Evolutionary conservation across 1,140 invertebrate species (phyloP).

Genomic region (Brachionus paranguensis): DNA sequence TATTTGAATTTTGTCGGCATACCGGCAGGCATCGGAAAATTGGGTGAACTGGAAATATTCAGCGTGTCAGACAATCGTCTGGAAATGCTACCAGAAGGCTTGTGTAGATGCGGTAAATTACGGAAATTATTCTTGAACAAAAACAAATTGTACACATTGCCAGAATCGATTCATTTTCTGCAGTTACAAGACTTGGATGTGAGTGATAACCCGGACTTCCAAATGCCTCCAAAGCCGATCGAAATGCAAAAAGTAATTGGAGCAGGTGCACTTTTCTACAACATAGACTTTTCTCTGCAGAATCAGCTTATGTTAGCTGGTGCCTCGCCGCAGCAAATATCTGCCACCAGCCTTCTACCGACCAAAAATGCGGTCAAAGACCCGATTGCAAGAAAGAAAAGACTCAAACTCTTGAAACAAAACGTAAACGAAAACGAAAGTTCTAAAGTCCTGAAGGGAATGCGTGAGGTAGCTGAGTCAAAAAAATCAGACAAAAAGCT

Average conservation of each 20-base stretch:
- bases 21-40: slow-evolving; percentile 91
- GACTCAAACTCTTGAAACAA: slow-evolving; percentile 28
- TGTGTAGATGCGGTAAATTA: slow-evolving; percentile 88
- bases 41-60: slow-evolving; percentile 86
- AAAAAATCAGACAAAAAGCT: slow-evolving; percentile 59
- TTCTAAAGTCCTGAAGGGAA: slow-evolving; percentile 60
- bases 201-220: slow-evolving; percentile 84
- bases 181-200: slow-evolving; percentile 77
- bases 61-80: slow-evolving; percentile 90
- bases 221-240: slow-evolving; percentile 83
- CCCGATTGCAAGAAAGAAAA: slow-evolving; percentile 42
- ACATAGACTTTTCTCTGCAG: slow-evolving; percentile 96
- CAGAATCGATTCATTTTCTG: slow-evolving; percentile 91
- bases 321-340: slow-evolving; percentile 60
- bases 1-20: slow-evolving; percentile 93
- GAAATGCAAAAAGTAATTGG: slow-evolving; percentile 64
- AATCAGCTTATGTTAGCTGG: slow-evolving; percentile 83
- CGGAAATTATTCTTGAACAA: slow-evolving; percentile 87
- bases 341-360: slow-evolving; percentile 59
- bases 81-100: slow-evolving; percentile 96
- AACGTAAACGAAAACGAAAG: slow-evolving; percentile 12
- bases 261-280: slow-evolving; percentile 84
- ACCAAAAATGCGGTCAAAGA: neutral
- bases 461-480: slow-evolving; percentile 93
- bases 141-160: slow-evolving; percentile 88